These are phyloP conservation scores for Ichneumoninae sp. DNA, from an alignment of 2,888 invertebrate species.

Conservation along the genomic window DNA sequence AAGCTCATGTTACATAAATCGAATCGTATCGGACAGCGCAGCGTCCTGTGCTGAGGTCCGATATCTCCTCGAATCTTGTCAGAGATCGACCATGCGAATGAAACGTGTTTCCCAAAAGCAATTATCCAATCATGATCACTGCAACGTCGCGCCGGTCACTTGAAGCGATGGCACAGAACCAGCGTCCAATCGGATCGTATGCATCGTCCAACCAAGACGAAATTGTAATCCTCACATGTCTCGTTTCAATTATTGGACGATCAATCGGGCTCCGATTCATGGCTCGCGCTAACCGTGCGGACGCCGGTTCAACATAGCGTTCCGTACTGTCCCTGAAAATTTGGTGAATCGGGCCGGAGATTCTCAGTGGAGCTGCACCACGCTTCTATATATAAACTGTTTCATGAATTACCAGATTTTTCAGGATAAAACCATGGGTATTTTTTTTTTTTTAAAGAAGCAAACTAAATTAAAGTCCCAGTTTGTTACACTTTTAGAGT, in stretches of 20 bases:
- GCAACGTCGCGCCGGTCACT: constrained; percentile 38
- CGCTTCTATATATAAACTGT: too few relatives aligned
- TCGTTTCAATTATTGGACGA: constrained; percentile 76
- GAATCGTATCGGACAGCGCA: background rate
- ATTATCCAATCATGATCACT: constrained; percentile 63
- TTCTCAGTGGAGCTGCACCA: background rate
- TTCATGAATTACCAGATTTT: too few relatives aligned
- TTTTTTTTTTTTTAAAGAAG: too few relatives aligned
- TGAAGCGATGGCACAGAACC: constrained; percentile 20
- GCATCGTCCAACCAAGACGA: constrained; percentile 58
- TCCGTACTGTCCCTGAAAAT: background rate
- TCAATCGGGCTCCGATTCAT: constrained; percentile 74
- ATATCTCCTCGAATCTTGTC: constrained; percentile 36
- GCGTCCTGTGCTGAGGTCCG: background rate
- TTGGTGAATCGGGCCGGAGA: background rate
- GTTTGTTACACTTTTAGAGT: too few relatives aligned
- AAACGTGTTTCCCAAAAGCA: constrained; percentile 52
- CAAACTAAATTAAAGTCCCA: too few relatives aligned
- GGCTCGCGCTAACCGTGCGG: constrained; percentile 48
- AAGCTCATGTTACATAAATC: background rate
- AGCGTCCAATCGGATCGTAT: constrained; percentile 38
- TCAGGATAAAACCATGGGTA: too few relatives aligned
- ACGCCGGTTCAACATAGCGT: constrained; percentile 15
- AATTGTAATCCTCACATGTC: constrained; percentile 60
- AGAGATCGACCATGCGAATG: constrained; percentile 35